Percentiles rank a stretch among this genome's conserved stretches.
phyloP scores from a whole-genome alignment of 2,113 vertebrate genomes.

The Nycticryphes semicollaris region DNA sequence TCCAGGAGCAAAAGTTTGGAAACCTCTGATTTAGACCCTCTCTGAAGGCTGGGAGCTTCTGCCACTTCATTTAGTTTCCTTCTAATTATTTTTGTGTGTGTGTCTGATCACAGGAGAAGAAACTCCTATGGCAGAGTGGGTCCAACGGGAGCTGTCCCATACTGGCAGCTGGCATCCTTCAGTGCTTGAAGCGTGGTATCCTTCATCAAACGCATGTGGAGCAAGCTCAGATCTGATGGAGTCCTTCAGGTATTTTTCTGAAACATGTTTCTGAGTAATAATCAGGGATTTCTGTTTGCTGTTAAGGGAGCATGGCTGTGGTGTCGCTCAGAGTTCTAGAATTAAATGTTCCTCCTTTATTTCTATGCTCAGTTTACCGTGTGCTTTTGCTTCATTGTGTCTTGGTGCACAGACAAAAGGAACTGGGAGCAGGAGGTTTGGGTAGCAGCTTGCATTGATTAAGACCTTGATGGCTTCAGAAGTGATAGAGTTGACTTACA shows the following conservation, averaged over 20 bases:
- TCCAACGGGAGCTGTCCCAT: conserved; percentile 78
- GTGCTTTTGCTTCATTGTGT: not conserved
- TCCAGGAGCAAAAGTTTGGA: not conserved
- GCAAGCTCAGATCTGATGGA: conserved; percentile 90
- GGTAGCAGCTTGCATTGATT: not conserved
- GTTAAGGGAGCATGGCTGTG: not conserved
- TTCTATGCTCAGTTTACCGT: not conserved
- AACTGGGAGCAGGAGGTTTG: not conserved
- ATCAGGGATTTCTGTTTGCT: not conserved
- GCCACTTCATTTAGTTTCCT: not conserved
- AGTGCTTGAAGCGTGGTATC: conserved; percentile 86
- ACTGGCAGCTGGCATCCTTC: conserved; percentile 57
- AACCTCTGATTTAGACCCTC: not conserved
- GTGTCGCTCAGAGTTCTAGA: not conserved
- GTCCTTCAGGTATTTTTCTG: conserved; percentile 84
- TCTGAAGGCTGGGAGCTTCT: not conserved
- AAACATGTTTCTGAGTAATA: not conserved
- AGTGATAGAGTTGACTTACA: not conserved
- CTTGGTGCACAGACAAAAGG: not conserved
- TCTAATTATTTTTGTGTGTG: not conserved
- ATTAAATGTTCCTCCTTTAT: not conserved
- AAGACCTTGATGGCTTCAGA: not conserved
- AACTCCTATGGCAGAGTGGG: conserved; percentile 83
- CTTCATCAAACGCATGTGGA: conserved; percentile 84
- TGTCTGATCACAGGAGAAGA: conserved; percentile 28